These are phyloP conservation scores for Aradophagus sp. DNA, from an alignment of 1,140 invertebrate genomes.

Conservation along the genomic window DNA sequence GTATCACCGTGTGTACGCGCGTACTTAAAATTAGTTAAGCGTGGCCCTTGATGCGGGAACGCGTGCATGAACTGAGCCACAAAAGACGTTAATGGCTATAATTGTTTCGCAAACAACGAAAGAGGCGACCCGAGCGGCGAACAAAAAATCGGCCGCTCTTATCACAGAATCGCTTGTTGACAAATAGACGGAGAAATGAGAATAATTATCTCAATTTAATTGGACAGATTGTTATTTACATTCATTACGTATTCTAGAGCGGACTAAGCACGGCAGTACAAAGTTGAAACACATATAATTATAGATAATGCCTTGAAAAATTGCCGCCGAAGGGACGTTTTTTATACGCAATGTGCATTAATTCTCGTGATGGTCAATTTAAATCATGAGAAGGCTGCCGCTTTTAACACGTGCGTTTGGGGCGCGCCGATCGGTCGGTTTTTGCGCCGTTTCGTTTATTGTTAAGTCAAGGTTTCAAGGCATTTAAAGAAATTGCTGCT, in stretches of 20 bases:
- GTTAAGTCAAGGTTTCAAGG: too few species aligned
- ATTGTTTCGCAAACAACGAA: constrained; percentile 53
- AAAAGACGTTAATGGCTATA: constrained; percentile 56
- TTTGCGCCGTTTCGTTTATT: too few species aligned
- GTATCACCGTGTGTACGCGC: constrained; percentile 43
- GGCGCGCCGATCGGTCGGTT: too few species aligned
- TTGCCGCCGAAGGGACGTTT: too few species aligned
- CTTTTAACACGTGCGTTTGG: too few species aligned
- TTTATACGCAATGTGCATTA: too few species aligned
- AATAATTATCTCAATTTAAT: constrained; percentile 10
- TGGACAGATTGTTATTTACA: constrained; percentile 13
- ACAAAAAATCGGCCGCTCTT: constrained; percentile 41
- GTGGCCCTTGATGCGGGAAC: constrained; percentile 45
- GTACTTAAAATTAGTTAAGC: constrained; percentile 59
- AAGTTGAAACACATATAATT: too few species aligned
- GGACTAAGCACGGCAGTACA: background rate
- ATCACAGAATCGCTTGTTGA: constrained; percentile 39
- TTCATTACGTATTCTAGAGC: constrained; percentile 1
- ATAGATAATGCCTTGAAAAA: too few species aligned
- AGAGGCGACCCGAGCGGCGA: constrained; percentile 23
- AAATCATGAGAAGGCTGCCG: too few species aligned
- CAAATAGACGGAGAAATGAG: constrained; percentile 18
- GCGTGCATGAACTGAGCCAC: constrained; percentile 55
- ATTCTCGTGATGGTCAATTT: too few species aligned
- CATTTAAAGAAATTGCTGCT: too few species aligned